Evolutionary conservation across 2,797 vertebrate genomes (phyloP).

Genomic region (Iguana delicatissima): DNA sequence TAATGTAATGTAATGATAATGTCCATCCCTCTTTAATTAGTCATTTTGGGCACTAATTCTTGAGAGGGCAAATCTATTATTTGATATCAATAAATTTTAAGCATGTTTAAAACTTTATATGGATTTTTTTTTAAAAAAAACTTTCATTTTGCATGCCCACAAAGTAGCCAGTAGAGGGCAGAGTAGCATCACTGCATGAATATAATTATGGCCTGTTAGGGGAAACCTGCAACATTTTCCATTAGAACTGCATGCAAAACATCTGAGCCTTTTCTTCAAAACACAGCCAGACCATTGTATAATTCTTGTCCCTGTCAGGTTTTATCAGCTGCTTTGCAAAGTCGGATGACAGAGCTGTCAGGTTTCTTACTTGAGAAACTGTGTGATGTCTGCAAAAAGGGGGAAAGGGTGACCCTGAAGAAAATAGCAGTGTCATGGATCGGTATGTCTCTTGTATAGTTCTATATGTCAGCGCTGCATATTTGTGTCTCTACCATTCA

Average conservation of each 20-base stretch:
- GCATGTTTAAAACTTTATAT: neutral
- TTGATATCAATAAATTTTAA: constrained; percentile 29
- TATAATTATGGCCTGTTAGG: neutral
- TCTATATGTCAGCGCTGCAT: constrained; percentile 30
- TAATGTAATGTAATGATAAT: neutral
- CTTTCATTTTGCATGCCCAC: constrained; percentile 47
- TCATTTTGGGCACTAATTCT: neutral
- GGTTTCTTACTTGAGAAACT: constrained; percentile 50
- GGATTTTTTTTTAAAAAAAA: neutral
- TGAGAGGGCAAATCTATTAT: neutral
- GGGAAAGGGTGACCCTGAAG: constrained; percentile 52
- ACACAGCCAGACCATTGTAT: constrained; percentile 23
- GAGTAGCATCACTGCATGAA: constrained; percentile 64
- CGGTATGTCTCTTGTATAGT: constrained; percentile 25
- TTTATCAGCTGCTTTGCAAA: constrained; percentile 48
- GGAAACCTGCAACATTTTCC: constrained; percentile 34
- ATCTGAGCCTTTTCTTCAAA: constrained; percentile 49
- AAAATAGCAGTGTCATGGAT: constrained; percentile 42
- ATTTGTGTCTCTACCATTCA: constrained; percentile 19
- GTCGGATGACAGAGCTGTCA: neutral
- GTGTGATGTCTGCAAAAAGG: constrained; percentile 26
- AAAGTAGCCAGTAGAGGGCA: constrained; percentile 73
- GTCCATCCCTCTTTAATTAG: neutral
- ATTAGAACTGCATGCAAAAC: constrained; percentile 42
- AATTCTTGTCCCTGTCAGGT: constrained; percentile 40